Evolutionary conservation across 2,888 invertebrate genomes (phyloP), one percentile per base, ranked within the genome.

Genomic region (Sclerodermus sp.): DNA sequence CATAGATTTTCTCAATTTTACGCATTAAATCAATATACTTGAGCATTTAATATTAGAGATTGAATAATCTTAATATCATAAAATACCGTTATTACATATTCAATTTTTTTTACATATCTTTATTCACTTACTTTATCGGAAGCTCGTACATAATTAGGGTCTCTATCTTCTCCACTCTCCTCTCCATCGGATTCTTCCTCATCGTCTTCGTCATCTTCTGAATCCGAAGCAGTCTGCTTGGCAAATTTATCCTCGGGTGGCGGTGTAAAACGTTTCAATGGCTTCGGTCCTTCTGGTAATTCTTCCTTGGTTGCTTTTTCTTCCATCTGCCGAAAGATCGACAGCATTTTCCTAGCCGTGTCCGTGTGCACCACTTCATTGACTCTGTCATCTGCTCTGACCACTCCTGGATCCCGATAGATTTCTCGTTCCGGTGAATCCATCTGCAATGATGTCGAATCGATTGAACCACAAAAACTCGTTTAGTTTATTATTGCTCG

Each of bases 311-410:
- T 71, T 47, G 81, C 81, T 60, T 85, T 84, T 66, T 89, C 87
- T 79, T 95, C 95, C 84, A 96, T 86, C 80, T 93, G 89, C 1
- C 93, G 84, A 84, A 96, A 96, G 64, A 93, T 90, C 67, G 84
- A 85, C 61, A 95, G 84, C 90, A 96, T 94, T 70, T 90, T 87
- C 38, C 89, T 87, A 12, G 95, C 90, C 0, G 93, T 93, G 60
- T 83, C 82, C 9, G 77, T 75, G 51, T 60, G 75, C 23, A 77
- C 77, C 18, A 77, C 68, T 39, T 84, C 85, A 30, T 79, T 74
- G 2, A 80, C 71, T 40, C 76, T 74, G 62, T 85, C 85, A 42
- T 83, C 87, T 18, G 83, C 78, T 47, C 90, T 83, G 2, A 87
- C 86, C 31, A 91, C 85, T 51, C 84, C 83, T 5, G 90, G 88